Conservation (phyloP, 2,888 invertebrate species). For the Tenthredo livida region DNA sequence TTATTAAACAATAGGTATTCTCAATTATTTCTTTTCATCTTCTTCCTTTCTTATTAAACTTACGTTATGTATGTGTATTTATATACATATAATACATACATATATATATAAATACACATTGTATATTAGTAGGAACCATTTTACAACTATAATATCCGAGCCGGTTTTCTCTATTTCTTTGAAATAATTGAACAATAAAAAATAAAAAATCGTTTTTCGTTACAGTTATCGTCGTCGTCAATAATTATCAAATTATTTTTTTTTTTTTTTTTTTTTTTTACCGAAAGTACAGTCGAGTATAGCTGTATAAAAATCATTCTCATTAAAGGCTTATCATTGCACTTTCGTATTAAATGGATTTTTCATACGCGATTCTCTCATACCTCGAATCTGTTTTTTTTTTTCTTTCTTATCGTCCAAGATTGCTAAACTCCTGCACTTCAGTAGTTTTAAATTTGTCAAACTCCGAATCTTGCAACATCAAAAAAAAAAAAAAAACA, state of each 20-base stretch:
- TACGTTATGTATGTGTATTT: neutral
- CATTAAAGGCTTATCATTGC: neutral
- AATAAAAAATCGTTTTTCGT: neutral
- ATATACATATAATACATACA: neutral
- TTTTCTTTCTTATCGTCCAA: too few species aligned
- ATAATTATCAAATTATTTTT: neutral
- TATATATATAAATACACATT: constrained; percentile 42
- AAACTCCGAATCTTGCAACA: too few species aligned
- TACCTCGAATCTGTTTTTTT: too few species aligned
- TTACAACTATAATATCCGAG: constrained; percentile 65
- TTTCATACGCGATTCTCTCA: too few species aligned
- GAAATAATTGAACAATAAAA: neutral
- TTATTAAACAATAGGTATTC: constrained; percentile 7
- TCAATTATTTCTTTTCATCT: neutral
- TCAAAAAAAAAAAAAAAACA: neutral
- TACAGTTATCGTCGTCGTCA: neutral
- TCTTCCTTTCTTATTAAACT: neutral
- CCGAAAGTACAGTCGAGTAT: neutral
- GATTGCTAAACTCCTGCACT: too few species aligned
- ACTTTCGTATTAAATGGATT: neutral
- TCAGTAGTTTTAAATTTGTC: too few species aligned
- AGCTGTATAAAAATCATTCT: neutral
- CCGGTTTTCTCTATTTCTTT: constrained; percentile 46
- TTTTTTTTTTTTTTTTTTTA: neutral
- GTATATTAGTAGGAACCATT: constrained; percentile 74